Base-by-base conservation (phyloP, 2,113 vertebrate species). In the Paradoxurus hermaphroditus region DNA sequence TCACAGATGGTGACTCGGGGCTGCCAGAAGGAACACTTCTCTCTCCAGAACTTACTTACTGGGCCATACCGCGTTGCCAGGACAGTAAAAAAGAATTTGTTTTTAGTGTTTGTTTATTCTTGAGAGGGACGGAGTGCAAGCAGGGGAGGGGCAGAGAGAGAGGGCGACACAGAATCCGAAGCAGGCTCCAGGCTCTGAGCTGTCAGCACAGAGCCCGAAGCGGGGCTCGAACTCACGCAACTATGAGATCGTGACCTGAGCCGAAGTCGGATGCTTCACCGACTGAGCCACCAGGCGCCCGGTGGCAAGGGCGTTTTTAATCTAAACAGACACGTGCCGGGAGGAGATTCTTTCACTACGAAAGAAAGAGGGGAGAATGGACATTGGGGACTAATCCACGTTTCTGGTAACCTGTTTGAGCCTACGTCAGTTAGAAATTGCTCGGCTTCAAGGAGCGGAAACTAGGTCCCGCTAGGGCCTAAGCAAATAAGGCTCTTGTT, bases 351-450 rank as follows among this genome's bases (percentile, higher is more conserved):
- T 78, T 70, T 68, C 62, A 75, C 7, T 44, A 51, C 18, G 31
- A 25, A n/a, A n/a, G 46, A 59, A 13, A 34, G 21, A 73, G 44
- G 16, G 27, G 41, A 65, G 25, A 73, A 12, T 1, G n/a, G 8
- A 14, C 3, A 4, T 12, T n/a, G 39, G 79, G 51, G 25, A 72
- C 59, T 8, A 41, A 21, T 14, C 21, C 0, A 0, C 7, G 1
- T 85, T n/a, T 67, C 59, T 78, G 25, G n/a, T 19, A 10, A 18
- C 49, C 49, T 53, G 59, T 8, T 49, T 44, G 81, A 68, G 39
- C 59, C 49, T 14, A 10, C 14, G 29, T 23, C 67, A 49, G 53
- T 34, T 25, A 49, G 77, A 59, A 84, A 27, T 16, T 1, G 29
- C 25, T 56, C 11, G 11, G 53, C 14, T 13, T 56, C 23, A 23